Base-by-base conservation (phyloP, 2,113 vertebrate genomes). In the Aphyosemion australe region DNA sequence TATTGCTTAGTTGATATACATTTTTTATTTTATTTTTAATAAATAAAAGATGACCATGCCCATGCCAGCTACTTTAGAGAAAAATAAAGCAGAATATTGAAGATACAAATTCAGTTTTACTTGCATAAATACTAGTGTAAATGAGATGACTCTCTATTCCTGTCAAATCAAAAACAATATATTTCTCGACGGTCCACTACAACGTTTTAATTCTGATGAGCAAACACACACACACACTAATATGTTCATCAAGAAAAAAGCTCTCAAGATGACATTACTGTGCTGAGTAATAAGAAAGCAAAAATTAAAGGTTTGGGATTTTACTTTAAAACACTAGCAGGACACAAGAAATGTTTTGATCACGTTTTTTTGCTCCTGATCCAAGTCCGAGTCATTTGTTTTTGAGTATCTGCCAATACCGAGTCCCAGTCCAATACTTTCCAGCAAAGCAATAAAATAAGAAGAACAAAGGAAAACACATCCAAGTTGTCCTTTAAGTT, bases 141-240 rank as follows among this genome's bases (percentile, higher is more conserved):
- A 52, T 67, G 18, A 59, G 49, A 42, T 42, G 41, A 12, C 12
- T 13, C 41, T 16, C 16, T 45, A 6, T 45, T 13, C 41, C n/a
- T 18, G n/a, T 11, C 3, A 39, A 64, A 76, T 54, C 13, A 65
- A 63, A 41, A 55, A 43, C 32, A 32, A 4, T 55, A 19, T 62
- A 1, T 50, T 15, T 46, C 34, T 41, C 41, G 20, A 20, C 48
- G 19, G 66, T 42, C 15, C 1, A 14, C 61, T n/a, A n/a, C n/a
- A n/a, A n/a, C 8, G 66, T 56, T 62, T 72, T 6, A 69, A 53
- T 62, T 61, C 19, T 51, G 20, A 66, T 9, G 51, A 59, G 31
- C 31, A 45, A 53, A n/a, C n/a, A n/a, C n/a, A 53, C 21, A 32
- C 2, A 31, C 21, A 42, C 42, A 47, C 60, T 53, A 64, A 68